phyloP scores from a whole-genome alignment of 2,888 invertebrate genomes.

The Peribatodes rhomboidaria region DNA sequence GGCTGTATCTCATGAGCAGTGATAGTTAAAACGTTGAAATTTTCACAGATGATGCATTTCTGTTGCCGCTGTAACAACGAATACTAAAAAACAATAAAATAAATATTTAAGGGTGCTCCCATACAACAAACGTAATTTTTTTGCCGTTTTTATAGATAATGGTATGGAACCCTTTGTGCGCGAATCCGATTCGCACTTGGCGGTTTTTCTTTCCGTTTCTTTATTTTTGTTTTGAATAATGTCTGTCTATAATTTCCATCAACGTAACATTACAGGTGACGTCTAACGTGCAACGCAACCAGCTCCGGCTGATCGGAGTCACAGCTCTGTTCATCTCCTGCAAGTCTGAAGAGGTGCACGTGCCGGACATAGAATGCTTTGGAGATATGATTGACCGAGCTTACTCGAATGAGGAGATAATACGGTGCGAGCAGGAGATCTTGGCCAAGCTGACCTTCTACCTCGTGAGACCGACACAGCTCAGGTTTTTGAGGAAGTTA shows the following conservation, averaged over 20 bases:
- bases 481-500: constrained; percentile 94
- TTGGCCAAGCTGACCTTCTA: constrained; percentile 92
- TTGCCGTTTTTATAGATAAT: too few relatives aligned
- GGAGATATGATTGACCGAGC: constrained; percentile 96
- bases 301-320: constrained; percentile 95
- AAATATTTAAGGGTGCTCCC: too few relatives aligned
- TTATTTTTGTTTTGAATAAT: too few relatives aligned
- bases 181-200: too few relatives aligned
- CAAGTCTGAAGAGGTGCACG: constrained; percentile 98
- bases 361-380: constrained; percentile 95
- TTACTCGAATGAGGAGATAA: constrained; percentile 92
- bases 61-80: too few relatives aligned
- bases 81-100: too few relatives aligned
- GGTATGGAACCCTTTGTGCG: too few relatives aligned
- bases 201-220: too few relatives aligned
- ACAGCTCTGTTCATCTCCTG: constrained; percentile 96
- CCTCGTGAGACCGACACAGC: constrained; percentile 94
- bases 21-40: too few relatives aligned
- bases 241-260: constrained; percentile 41
- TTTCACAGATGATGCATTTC: too few relatives aligned
- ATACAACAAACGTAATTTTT: too few relatives aligned
- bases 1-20: too few relatives aligned
- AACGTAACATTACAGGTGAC: constrained; percentile 75
- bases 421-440: constrained; percentile 94
- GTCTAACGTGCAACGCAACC: constrained; percentile 88